A percentile compares a stretch with the other conserved stretches of the same genome.
phyloP scores from a whole-genome alignment of 2,797 vertebrate genomes.

The Dendrocincla fuliginosa region DNA sequence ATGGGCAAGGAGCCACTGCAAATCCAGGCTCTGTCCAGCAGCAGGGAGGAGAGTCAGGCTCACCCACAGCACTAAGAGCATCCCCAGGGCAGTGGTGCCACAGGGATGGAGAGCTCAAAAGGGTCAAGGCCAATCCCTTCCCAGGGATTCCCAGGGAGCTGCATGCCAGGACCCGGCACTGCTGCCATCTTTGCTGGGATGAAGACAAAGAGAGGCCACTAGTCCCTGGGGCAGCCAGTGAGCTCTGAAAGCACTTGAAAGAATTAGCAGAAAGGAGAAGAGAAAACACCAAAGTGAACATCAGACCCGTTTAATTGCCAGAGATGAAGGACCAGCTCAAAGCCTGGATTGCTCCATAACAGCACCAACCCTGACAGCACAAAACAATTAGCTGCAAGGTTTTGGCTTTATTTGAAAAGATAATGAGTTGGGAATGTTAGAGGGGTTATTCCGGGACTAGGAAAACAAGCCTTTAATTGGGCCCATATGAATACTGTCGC shows the following conservation, averaged over 20 bases:
- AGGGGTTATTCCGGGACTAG: constrained; percentile 75
- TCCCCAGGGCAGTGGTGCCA: neutral
- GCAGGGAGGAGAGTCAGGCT: neutral
- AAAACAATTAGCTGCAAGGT: constrained; percentile 64
- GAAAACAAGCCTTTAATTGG: constrained; percentile 76
- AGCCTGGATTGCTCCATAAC: constrained; percentile 32
- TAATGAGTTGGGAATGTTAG: constrained; percentile 47
- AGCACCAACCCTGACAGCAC: constrained; percentile 5
- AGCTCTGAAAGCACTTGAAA: constrained; percentile 33
- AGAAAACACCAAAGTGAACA: constrained; percentile 58
- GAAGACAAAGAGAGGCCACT: constrained; percentile 16
- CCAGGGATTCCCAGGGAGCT: neutral
- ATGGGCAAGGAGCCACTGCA: accelerated
- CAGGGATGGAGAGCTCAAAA: neutral
- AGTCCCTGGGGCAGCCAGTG: neutral
- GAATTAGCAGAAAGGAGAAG: neutral
- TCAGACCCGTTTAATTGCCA: constrained; percentile 54
- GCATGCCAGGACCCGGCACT: accelerated
- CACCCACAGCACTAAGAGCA: neutral
- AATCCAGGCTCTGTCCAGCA: neutral
- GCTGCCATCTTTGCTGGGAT: neutral
- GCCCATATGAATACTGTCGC: constrained; percentile 75
- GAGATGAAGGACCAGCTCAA: constrained; percentile 46
- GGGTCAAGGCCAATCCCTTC: neutral
- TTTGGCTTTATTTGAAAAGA: constrained; percentile 62